Evolutionary conservation across 1,140 invertebrate species (phyloP).

Genomic region (Sinella curviseta): DNA sequence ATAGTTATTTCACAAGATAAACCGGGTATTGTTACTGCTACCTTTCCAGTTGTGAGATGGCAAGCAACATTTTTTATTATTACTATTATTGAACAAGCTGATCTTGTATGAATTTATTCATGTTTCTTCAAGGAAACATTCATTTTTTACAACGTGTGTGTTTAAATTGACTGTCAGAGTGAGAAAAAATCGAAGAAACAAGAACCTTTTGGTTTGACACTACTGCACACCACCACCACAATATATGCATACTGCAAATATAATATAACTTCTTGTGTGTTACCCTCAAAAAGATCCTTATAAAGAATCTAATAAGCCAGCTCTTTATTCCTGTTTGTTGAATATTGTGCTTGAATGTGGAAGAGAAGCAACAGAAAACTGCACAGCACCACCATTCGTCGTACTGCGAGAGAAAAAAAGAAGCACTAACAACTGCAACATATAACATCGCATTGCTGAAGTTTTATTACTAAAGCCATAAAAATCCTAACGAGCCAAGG

Average conservation of each 20-base stretch:
- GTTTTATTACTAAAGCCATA: conserved; percentile 14
- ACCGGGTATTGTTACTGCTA: too few relatives aligned
- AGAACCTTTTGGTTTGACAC: neutral
- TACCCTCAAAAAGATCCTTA: neutral
- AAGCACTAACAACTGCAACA: neutral
- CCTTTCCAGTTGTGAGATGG: too few relatives aligned
- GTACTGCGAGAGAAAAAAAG: neutral
- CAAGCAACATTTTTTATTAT: too few relatives aligned
- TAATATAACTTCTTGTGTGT: neutral
- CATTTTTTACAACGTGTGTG: neutral
- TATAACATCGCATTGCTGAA: neutral
- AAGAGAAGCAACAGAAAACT: neutral
- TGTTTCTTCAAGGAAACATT: neutral
- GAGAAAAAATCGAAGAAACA: neutral
- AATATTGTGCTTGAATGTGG: conserved; percentile 1
- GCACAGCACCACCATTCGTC: neutral
- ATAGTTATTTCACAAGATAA: too few relatives aligned
- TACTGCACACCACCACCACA: too few relatives aligned
- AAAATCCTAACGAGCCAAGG: conserved; percentile 15
- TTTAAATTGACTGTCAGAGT: neutral
- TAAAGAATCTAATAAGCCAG: conserved; percentile 1
- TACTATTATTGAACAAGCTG: too few relatives aligned
- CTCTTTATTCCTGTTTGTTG: neutral
- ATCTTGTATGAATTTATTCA: neutral
- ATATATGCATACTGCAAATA: neutral